Conservation (phyloP, 2,113 vertebrate species). For the Mormoops blainvillei region DNA sequence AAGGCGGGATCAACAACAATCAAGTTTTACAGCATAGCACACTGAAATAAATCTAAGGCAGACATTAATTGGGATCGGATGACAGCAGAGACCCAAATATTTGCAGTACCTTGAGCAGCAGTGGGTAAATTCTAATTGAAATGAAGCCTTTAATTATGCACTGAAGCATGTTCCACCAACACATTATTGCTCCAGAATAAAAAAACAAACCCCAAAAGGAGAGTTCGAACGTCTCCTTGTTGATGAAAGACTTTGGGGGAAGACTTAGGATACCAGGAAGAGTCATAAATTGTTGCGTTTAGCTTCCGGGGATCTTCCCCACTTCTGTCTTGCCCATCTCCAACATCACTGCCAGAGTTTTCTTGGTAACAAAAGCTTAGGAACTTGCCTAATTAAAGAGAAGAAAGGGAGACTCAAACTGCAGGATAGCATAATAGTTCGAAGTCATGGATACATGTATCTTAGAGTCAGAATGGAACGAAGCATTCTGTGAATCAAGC, state of each 20-base stretch:
- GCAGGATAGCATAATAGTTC: neutral
- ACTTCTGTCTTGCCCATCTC: neutral
- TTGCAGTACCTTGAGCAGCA: neutral
- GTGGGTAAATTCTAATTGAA: constrained; percentile 29
- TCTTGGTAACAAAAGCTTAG: neutral
- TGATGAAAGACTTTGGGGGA: neutral
- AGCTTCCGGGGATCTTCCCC: neutral
- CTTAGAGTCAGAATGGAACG: neutral
- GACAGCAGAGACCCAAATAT: constrained; percentile 17
- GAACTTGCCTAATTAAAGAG: neutral
- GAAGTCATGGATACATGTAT: neutral
- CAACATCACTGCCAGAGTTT: neutral
- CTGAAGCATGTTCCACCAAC: constrained; percentile 1
- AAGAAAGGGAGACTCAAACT: neutral
- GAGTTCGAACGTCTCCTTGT: neutral
- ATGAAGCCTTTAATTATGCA: constrained; percentile 37
- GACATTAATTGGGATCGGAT: constrained; percentile 27
- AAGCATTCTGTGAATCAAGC: neutral
- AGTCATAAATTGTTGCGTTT: neutral
- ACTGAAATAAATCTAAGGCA: constrained; percentile 41
- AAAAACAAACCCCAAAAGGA: neutral
- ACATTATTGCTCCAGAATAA: constrained; percentile 11
- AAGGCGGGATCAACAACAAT: constrained; percentile 24
- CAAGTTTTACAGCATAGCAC: constrained; percentile 31
- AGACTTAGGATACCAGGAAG: neutral